Evolutionary conservation across 1,140 invertebrate species (phyloP), one percentile per base, ranked within the genome.

Genomic region (Papilio helenus): DNA sequence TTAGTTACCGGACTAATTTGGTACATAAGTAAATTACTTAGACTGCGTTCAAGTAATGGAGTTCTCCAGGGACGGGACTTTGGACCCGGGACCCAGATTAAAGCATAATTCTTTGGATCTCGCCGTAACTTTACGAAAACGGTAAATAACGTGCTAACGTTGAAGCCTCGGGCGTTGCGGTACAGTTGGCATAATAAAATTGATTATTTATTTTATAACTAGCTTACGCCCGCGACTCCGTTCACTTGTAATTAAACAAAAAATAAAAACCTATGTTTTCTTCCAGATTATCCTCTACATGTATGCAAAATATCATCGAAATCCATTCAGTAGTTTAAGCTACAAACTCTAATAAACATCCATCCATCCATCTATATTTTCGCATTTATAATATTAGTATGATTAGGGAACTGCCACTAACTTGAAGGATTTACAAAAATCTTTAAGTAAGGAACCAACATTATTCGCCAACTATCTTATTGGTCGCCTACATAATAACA

Each of bases 81-180:
- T 8, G 34, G 34, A 39, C 51, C 51, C n/a, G 51, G 18, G 49
- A 18, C 49, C 49, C 49, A 29, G 72, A 51, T 73, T 73, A 73
- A 46, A 44, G 42, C 72, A 73, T 72, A 46, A 44, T 72, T 44
- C 72, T 44, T 73, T 49, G 44, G 42, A 18, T 42, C 44, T 5
- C 39, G 44, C 72, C 20, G 20, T 42, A 72, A 72, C 39, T 73
- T 73, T 16, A 49, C 44, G 72, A 73, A 73, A 73, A 73, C 72
- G 72, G 72, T 73, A 49, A 73, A 73, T 73, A 73, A 73, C 72
- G 20, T 12, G 72, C 44, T 73, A 49, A 73, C 20, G 72, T 42
- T 46, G 20, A 4, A 20, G 44, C 20, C 72, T 23, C 72, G 44
- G n/a, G 44, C 20, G 44, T 20, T 16, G 18, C 20, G 8, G 71